Evolutionary conservation across 1,140 invertebrate species (phyloP).

Genomic region (Luehdorfia chinensis): DNA sequence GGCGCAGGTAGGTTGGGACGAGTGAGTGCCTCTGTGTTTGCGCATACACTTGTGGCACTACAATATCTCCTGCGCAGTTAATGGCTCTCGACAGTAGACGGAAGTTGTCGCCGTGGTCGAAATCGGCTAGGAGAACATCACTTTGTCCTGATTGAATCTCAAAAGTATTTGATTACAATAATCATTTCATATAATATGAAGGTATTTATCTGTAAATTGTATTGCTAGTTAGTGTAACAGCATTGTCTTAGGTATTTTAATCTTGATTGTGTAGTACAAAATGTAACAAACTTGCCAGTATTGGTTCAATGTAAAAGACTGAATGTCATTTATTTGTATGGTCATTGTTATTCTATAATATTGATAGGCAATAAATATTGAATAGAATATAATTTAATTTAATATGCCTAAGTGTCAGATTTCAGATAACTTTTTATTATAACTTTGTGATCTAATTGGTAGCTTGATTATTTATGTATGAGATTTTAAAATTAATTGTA

Average conservation of each 20-base stretch:
- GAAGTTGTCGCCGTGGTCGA: no score
- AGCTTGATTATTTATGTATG: conserved; percentile 21
- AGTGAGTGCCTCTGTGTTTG: no score
- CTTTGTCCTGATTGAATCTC: no score
- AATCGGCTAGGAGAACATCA: no score
- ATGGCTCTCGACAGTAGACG: no score
- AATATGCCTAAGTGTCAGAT: not conserved
- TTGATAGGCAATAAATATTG: conserved; percentile 33
- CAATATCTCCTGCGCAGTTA: no score
- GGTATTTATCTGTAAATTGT: no score
- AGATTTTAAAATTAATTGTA: conserved; percentile 4
- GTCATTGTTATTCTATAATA: conserved; percentile 58
- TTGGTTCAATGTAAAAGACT: conserved; percentile 76
- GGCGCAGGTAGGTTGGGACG: no score
- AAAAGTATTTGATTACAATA: conserved; percentile 16
- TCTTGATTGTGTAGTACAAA: conserved; percentile 73
- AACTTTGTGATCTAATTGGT: conserved; percentile 27
- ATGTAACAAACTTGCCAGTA: conserved; percentile 75
- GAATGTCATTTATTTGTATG: conserved; percentile 69
- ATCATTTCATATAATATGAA: no score
- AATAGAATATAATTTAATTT: conserved; percentile 19
- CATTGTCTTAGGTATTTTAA: conserved; percentile 49
- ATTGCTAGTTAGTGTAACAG: conserved; percentile 47
- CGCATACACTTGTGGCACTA: no score
- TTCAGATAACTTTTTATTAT: conserved; percentile 3